Evolutionary conservation across 2,113 vertebrate species (phyloP).

Genomic region (Piaya cayana): DNA sequence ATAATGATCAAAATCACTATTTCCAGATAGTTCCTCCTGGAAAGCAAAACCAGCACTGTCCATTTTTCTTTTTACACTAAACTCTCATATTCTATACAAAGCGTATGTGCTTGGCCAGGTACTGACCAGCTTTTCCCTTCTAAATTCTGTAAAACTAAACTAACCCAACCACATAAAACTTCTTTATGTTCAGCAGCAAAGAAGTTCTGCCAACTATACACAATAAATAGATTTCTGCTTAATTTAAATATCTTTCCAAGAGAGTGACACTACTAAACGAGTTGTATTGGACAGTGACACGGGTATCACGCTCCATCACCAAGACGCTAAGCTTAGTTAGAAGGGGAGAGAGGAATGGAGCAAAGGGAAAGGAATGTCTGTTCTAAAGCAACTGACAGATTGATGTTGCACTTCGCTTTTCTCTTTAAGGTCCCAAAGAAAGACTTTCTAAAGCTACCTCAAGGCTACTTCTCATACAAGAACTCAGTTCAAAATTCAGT

Average conservation of each 20-base stretch:
- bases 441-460: neutral
- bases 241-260: slow-evolving; percentile 41
- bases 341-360: neutral
- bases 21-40: neutral
- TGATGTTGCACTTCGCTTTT: neutral
- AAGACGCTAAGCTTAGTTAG: neutral
- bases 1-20: neutral
- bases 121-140: neutral
- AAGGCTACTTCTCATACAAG: slow-evolving; percentile 9
- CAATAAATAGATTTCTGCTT: slow-evolving; percentile 43
- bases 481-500: neutral
- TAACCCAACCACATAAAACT: slow-evolving; percentile 7
- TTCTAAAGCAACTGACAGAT: neutral
- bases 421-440: slow-evolving; percentile 18
- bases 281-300: neutral
- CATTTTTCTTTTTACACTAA: neutral
- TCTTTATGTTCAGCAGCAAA: slow-evolving; percentile 42
- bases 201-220: neutral
- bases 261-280: neutral
- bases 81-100: neutral
- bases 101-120: neutral
- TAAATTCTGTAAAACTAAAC: neutral
- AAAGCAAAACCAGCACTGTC: neutral
- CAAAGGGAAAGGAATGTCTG: slow-evolving; percentile 3
- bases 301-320: neutral